A percentile compares a stretch with the other conserved stretches of the same genome.
Evolutionary conservation across 1,140 invertebrate genomes (phyloP).

Genomic region (Formica exsecta): DNA sequence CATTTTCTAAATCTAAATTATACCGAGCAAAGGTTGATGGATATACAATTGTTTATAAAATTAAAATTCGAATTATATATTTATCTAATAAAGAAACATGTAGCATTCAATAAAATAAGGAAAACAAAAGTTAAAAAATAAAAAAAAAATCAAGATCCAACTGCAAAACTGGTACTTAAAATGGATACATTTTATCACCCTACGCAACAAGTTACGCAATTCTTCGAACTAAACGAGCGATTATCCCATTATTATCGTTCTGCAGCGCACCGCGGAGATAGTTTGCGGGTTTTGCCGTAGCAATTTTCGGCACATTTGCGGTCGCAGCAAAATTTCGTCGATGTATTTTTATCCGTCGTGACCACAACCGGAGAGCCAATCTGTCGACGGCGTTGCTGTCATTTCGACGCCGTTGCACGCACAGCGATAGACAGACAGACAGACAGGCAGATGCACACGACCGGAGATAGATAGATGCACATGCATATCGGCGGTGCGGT

Average conservation of each 20-base stretch:
- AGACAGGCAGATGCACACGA: constrained; percentile 12
- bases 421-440: constrained; percentile 44
- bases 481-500: constrained; percentile 52
- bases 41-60: not conserved
- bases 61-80: not conserved
- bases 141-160: not conserved
- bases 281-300: constrained; percentile 40
- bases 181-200: not conserved
- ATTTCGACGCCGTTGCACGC: constrained; percentile 64
- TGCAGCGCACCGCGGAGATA: not conserved
- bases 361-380: constrained; percentile 58
- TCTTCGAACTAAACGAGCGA: constrained; percentile 1
- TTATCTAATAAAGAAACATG: not conserved
- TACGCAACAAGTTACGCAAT: not conserved
- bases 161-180: not conserved
- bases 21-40: not conserved
- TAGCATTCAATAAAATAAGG: not conserved
- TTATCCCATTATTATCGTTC: constrained; percentile 4
- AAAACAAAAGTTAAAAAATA: not conserved
- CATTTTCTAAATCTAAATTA: not conserved
- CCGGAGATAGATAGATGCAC: constrained; percentile 47
- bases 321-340: constrained; percentile 64
- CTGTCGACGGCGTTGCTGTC: constrained; percentile 62
- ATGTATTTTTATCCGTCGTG: constrained; percentile 75
- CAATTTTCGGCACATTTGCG: constrained; percentile 60